Percentiles rank a stretch among this genome's conserved stretches.
phyloP scores from a whole-genome alignment of 2,113 vertebrate genomes.

The Psilopogon haemacephalus region DNA sequence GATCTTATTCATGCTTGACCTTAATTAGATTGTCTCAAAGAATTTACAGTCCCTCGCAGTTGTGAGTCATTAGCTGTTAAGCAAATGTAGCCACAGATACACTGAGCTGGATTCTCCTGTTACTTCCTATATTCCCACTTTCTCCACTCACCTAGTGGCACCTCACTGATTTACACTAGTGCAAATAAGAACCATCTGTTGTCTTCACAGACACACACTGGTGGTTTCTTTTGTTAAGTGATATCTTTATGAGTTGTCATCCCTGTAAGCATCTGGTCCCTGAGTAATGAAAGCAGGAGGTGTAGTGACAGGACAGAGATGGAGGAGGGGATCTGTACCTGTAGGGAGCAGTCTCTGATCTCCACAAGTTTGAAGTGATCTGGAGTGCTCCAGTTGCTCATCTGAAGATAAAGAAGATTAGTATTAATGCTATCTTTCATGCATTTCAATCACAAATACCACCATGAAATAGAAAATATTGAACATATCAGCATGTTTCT shows the following conservation, averaged over 20 bases:
- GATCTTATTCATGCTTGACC: neutral
- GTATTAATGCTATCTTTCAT: neutral
- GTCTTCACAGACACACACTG: neutral
- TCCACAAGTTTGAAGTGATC: neutral
- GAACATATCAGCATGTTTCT: neutral
- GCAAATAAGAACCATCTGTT: neutral
- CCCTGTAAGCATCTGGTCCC: neutral
- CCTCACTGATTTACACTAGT: neutral
- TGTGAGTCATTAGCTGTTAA: neutral
- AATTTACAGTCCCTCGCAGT: neutral
- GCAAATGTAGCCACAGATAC: neutral
- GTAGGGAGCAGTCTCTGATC: neutral
- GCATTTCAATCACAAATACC: neutral
- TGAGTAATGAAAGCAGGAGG: neutral
- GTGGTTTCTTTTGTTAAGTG: neutral
- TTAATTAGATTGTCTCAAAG: slow-evolving; percentile 5
- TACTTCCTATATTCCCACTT: neutral
- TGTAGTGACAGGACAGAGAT: neutral
- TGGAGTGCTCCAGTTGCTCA: neutral
- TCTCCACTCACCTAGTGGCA: neutral
- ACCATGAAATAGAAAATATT: neutral
- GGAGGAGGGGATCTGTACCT: neutral
- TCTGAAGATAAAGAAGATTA: neutral
- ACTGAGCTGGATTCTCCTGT: neutral
- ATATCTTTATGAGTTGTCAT: neutral